Base-by-base conservation (phyloP, 1,140 invertebrate species). In the Ooceraea biroi region DNA sequence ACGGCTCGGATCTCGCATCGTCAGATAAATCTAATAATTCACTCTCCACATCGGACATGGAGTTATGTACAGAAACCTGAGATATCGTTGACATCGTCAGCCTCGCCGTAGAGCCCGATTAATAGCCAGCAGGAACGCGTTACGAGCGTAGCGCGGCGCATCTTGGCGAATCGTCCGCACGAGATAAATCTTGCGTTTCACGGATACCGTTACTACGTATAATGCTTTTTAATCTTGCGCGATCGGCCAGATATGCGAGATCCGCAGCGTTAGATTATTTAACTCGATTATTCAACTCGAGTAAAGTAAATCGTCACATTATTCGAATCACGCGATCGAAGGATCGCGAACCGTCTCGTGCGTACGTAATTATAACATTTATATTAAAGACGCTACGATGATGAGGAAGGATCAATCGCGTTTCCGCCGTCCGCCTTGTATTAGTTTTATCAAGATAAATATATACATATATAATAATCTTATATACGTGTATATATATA, bases 401-500 rank as follows among this genome's bases (percentile, higher is more conserved):
- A 78, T 57, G 61, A 78, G 74, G 50, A 86, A 87, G 90, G 87
- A 90, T 71, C 69, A 55, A 85, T 83, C 88, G 87, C 89, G 88
- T 92, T 88, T 85, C 90, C 91, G 36, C 88, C 82, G 88, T 89
- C 88, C 90, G 88, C 87, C 84, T 91, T 91, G 44, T 93, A 93
- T 93, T 91, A 93, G 36, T 36, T 93, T 94, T 94, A 94, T 85
- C 92, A 93, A 91, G 91, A 91, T 94, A 94, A 93, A 93, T 92
- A 93, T 93, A 92, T 92, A 88, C 86, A 88, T 91, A 88, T 89
- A 88, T 85, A 87, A 36, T 36, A 36, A 36, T 36, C 36, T 36
- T 22, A 19, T 90, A 90, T 87, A 89, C 84, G 82, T 89, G 84
- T 84, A 87, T 85, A 88, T 89, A 89, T 86, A 87, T 87, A 82